These are phyloP conservation scores for Leptopilina drosophilae DNA, from an alignment of 2,888 invertebrate species.

Conservation along the genomic window DNA sequence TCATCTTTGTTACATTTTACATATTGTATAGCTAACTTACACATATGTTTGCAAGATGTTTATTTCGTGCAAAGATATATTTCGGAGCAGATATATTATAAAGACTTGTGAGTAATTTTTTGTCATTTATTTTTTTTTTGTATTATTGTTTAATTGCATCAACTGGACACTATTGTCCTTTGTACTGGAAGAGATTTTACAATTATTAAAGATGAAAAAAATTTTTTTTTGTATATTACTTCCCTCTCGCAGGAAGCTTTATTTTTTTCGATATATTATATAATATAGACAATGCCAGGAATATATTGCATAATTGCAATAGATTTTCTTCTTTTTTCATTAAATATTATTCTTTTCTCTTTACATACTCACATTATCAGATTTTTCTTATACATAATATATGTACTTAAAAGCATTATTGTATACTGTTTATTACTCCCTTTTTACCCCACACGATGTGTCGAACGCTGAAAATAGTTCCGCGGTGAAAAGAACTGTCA, in stretches of 20 bases:
- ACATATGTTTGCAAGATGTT: conserved; percentile 24
- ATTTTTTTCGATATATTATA: too few relatives aligned
- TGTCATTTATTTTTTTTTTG: neutral
- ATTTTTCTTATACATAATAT: neutral
- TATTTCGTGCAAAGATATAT: conserved; percentile 24
- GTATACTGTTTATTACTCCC: conserved; percentile 9
- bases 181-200: conserved; percentile 37
- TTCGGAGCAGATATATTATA: conserved; percentile 24
- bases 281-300: neutral
- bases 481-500: neutral
- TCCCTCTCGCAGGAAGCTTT: too few relatives aligned
- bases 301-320: neutral
- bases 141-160: conserved; percentile 30
- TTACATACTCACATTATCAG: neutral
- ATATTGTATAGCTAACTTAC: conserved; percentile 7
- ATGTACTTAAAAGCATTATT: neutral
- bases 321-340: neutral
- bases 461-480: neutral
- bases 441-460: neutral
- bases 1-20: neutral
- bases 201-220: neutral
- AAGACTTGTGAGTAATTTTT: conserved; percentile 31
- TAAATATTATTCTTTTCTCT: neutral
- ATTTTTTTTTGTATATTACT: neutral
- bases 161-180: conserved; percentile 20